Evolutionary conservation across 2,113 vertebrate species (phyloP).

Genomic region (Protobothrops flavoviridis): DNA sequence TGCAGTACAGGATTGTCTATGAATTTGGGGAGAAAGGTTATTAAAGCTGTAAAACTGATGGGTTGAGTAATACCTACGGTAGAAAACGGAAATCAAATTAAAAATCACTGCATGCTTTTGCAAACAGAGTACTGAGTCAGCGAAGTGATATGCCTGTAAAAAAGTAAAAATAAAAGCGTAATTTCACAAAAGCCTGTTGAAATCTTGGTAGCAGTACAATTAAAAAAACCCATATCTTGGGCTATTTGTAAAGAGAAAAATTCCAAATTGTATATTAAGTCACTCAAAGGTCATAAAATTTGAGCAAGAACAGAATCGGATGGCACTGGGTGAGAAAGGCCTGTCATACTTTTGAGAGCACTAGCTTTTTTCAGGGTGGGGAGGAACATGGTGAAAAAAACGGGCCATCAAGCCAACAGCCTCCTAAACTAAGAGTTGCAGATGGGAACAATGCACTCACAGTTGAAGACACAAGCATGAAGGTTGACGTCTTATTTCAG

Average conservation of each 20-base stretch:
- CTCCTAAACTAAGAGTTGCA: neutral
- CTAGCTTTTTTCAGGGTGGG: neutral
- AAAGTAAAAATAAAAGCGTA: neutral
- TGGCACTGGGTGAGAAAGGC: neutral
- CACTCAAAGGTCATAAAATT: neutral
- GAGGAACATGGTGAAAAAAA: neutral
- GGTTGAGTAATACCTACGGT: neutral
- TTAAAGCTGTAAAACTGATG: neutral
- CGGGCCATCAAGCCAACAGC: neutral
- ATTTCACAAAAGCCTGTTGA: neutral
- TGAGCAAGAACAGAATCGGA: neutral
- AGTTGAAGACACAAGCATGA: neutral
- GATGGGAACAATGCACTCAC: neutral
- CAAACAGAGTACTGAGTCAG: neutral
- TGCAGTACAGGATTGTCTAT: neutral
- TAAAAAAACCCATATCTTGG: neutral
- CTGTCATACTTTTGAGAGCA: neutral
- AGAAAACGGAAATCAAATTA: neutral
- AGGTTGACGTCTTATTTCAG: neutral
- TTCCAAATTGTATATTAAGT: neutral
- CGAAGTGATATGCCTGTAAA: neutral
- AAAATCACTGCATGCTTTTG: neutral
- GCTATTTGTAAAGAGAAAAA: neutral
- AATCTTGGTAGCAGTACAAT: neutral
- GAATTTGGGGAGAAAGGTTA: neutral